Conservation (phyloP, 2,797 vertebrate genomes). For the Sebastiscus tertius region DNA sequence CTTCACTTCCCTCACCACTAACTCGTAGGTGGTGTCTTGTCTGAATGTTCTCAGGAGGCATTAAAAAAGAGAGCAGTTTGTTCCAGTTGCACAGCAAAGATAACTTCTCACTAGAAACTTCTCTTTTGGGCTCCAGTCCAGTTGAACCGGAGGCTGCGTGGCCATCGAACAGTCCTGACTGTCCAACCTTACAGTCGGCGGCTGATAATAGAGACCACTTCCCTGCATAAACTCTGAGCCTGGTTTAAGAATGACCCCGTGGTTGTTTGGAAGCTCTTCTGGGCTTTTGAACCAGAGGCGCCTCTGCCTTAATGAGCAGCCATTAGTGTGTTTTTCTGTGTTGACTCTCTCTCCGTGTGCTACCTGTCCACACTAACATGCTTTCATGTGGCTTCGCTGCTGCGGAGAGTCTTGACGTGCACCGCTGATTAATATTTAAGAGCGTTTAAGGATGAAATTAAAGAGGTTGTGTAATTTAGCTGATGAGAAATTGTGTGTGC, state of each 20-base stretch:
- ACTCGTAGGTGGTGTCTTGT: neutral
- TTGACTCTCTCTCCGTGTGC: neutral
- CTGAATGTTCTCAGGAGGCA: neutral
- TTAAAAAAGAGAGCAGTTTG: neutral
- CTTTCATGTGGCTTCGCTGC: slow-evolving; percentile 18
- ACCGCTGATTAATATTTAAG: slow-evolving; percentile 80
- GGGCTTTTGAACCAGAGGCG: slow-evolving; percentile 43
- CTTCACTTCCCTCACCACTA: neutral
- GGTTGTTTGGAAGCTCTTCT: slow-evolving; percentile 48
- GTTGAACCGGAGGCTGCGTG: slow-evolving; percentile 1
- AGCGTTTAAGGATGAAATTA: slow-evolving; percentile 73
- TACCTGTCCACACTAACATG: slow-evolving; percentile 22
- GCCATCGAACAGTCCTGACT: neutral
- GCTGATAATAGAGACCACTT: slow-evolving; percentile 39
- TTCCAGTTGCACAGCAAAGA: neutral
- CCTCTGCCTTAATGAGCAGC: slow-evolving; percentile 47
- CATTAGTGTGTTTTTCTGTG: slow-evolving; percentile 21
- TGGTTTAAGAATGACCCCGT: slow-evolving; percentile 35
- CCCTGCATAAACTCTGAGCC: slow-evolving; percentile 25
- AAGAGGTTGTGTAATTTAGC: slow-evolving; percentile 58
- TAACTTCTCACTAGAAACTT: neutral
- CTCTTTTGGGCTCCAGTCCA: slow-evolving; percentile 6
- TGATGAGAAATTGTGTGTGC: slow-evolving; percentile 23
- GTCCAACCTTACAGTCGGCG: neutral
- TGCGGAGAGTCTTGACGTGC: slow-evolving; percentile 33